Evolutionary conservation across 1,140 invertebrate species (phyloP).

Genomic region (Drosophila erecta): DNA sequence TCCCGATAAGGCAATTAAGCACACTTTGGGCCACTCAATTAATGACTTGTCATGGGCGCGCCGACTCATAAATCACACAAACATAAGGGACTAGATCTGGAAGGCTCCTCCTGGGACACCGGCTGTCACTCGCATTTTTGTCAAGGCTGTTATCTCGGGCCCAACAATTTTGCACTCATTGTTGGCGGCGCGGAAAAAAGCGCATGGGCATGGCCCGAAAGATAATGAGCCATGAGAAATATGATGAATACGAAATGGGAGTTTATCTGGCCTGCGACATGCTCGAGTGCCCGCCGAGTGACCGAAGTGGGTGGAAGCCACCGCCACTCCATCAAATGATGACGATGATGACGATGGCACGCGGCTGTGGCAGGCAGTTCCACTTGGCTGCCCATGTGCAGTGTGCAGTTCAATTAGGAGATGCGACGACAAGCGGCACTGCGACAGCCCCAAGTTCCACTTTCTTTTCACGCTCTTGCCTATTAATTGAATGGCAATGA

Average conservation of each 20-base stretch:
- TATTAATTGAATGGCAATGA: conserved; percentile 66
- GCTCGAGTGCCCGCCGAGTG: conserved; percentile 48
- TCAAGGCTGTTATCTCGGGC: conserved; percentile 60
- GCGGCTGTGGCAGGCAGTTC: conserved; percentile 37
- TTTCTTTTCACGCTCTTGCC: conserved; percentile 75
- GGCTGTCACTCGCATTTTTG: conserved; percentile 46
- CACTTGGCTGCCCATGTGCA: conserved; percentile 60
- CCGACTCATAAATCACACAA: conserved; percentile 65
- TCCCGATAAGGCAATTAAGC: conserved; percentile 55
- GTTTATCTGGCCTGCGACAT: conserved; percentile 49
- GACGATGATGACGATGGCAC: conserved; percentile 15
- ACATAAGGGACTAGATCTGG: conserved; percentile 5
- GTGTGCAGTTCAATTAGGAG: conserved; percentile 49
- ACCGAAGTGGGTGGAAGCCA: conserved; percentile 54
- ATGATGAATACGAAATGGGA: conserved; percentile 44
- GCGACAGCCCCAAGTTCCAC: conserved; percentile 38
- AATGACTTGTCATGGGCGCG: conserved; percentile 70
- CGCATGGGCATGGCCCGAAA: conserved; percentile 18
- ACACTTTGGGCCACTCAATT: conserved; percentile 68
- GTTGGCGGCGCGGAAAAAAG: conserved; percentile 17
- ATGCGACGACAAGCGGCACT: no score
- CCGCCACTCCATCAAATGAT: neutral
- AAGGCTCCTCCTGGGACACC: conserved; percentile 5
- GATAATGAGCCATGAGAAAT: conserved; percentile 40
- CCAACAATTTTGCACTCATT: conserved; percentile 45